Evolutionary conservation across 2,797 vertebrate species (phyloP), one percentile per base, ranked within the genome.

Genomic region (Falco columbarius): DNA sequence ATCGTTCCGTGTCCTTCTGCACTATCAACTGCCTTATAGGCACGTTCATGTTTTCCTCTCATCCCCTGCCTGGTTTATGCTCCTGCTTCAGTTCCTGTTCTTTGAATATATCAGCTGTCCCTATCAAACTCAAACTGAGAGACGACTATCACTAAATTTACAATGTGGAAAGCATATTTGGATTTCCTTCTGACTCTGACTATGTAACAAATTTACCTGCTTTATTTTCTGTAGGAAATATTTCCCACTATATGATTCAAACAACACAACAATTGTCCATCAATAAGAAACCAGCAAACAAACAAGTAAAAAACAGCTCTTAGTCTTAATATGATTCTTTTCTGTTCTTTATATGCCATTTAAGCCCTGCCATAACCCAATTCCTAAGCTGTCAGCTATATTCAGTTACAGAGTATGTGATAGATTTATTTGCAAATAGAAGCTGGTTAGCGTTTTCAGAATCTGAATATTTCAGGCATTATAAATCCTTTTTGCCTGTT

Each of bases 391-490:
- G 47, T 67, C 84, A 91, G 51, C 55, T 59, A 10, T 38, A 55
- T 55, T 95, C 38, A 88, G 61, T 65, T 90, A 49, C 54, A 26
- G 36, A 67, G 21, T 11, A 75, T 22, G 29, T 36, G 82, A 81
- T 14, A 67, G 46, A 91, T 93, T 81, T 88, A 68, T 81, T 74
- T 83, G 56, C 82, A 88, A 93, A 95, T 47, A 93, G 21, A 19
- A 90, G n/a, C 65, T 77, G 52, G 36, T 65, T 95, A 95, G 79
- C 1, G 9, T 88, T 95, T 93, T 73, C 85, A 90, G 68, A 93
- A 95, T 72, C 56, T 56, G 32, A 67, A 22, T 83, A 72, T 68
- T 90, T 93, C 56, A 58, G 58, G 58, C 40, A 68, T 81, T 93
- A 68, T 90, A 77, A 89, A 79, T 62, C 58, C 44, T 75, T 38